Evolutionary conservation across 2,888 invertebrate species (phyloP).

Genomic region (Sminthurides aquaticus): DNA sequence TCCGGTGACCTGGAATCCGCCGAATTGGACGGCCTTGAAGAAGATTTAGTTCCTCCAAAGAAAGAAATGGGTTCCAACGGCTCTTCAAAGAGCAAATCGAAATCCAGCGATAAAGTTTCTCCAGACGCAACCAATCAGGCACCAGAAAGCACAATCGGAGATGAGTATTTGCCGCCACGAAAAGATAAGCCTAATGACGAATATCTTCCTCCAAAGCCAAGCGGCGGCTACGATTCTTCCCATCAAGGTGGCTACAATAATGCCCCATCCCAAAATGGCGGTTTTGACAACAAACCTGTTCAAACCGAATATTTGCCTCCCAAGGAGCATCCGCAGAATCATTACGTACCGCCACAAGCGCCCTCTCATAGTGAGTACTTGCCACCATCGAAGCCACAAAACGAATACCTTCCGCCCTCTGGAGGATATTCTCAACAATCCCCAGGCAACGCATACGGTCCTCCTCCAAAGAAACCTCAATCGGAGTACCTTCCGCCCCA

Average conservation of each 20-base stretch:
- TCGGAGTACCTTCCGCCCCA: conserved; percentile 1
- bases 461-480: conserved; percentile 2
- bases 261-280: neutral
- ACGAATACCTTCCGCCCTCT: conserved; percentile 16
- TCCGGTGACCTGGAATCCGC: neutral
- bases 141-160: no score
- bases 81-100: neutral
- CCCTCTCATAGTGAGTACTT: conserved; percentile 2
- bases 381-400: conserved; percentile 14
- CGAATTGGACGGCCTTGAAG: neutral
- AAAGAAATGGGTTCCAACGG: neutral
- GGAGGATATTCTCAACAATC: neutral
- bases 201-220: conserved; percentile 16
- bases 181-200: conserved; percentile 15
- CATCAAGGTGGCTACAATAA: neutral
- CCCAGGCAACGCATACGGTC: neutral
- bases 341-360: conserved; percentile 8
- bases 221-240: conserved; percentile 3
- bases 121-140: neutral
- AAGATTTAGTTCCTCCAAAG: conserved; percentile 19
- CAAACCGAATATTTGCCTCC: conserved; percentile 1
- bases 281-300: neutral
- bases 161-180: conserved; percentile 20
- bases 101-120: neutral
- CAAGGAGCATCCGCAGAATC: conserved; percentile 4